These are phyloP conservation scores for Microcebus lehilahytsara DNA, from an alignment of 2,113 vertebrate species.

Conservation along the genomic window DNA sequence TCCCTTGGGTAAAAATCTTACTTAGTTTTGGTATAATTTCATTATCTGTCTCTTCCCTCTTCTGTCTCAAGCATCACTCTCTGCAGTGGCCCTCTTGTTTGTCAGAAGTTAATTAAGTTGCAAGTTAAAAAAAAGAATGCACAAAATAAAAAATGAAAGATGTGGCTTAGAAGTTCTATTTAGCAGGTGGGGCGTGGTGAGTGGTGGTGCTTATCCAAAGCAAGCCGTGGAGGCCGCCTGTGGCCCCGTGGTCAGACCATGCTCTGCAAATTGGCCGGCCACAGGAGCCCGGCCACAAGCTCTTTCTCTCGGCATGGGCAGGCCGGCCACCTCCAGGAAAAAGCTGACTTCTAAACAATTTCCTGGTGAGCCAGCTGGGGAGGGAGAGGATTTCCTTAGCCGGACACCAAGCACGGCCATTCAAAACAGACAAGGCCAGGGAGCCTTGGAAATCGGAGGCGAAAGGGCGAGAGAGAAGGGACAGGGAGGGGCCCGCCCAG, in stretches of 20 bases:
- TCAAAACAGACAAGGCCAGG: neutral
- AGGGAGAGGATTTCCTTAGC: constrained; percentile 65
- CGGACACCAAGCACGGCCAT: neutral
- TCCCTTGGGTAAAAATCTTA: constrained; percentile 19
- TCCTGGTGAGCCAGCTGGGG: constrained; percentile 62
- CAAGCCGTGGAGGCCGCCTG: neutral
- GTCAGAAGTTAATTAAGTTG: neutral
- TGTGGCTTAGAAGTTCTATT: neutral
- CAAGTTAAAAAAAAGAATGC: neutral
- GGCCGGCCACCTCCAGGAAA: constrained; percentile 47
- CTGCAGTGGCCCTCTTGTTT: neutral
- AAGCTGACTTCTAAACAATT: constrained; percentile 61
- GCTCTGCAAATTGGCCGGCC: neutral
- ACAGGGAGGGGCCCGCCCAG: neutral
- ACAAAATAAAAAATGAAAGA: neutral
- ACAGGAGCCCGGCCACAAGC: neutral
- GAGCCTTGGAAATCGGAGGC: neutral
- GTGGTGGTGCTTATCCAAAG: neutral
- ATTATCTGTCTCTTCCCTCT: neutral
- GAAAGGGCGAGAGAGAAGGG: neutral
- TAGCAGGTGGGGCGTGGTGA: neutral
- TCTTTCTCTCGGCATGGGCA: neutral
- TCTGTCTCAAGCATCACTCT: neutral
- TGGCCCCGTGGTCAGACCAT: neutral
- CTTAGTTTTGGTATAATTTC: constrained; percentile 39